phyloP scores from a whole-genome alignment of 1,140 invertebrate genomes.

The Melanaphis sacchari region DNA sequence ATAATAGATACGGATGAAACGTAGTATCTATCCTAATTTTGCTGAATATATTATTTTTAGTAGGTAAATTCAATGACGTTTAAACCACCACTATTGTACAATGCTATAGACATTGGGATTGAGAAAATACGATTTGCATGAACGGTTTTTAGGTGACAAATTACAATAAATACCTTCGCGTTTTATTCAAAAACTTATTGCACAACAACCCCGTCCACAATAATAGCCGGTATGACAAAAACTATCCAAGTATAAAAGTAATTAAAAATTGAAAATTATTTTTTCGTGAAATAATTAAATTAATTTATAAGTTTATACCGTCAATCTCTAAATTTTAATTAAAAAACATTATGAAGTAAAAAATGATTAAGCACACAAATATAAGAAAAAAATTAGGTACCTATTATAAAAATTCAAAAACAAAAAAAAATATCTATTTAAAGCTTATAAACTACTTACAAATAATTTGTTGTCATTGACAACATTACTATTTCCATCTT shows the following conservation, averaged over 20 bases:
- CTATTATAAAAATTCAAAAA: neutral
- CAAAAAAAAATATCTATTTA: neutral
- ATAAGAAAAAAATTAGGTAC: neutral
- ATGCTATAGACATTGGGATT: neutral
- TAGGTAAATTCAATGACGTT: neutral
- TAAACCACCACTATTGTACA: neutral
- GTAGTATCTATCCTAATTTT: neutral
- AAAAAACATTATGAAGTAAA: constrained; percentile 1
- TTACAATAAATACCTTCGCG: neutral
- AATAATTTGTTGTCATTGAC: neutral
- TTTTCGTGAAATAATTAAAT: neutral
- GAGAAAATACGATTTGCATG: constrained; percentile 5
- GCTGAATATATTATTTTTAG: neutral
- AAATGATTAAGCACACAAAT: neutral
- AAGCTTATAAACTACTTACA: neutral
- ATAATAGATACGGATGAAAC: neutral
- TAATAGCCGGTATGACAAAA: neutral
- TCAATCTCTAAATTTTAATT: neutral
- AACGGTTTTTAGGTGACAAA: constrained; percentile 3
- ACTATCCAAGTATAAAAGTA: constrained; percentile 9
- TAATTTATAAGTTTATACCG: neutral
- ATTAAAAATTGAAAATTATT: constrained; percentile 7
- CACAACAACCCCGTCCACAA: neutral
- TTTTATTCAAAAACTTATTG: neutral
- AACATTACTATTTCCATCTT: neutral